Percentiles rank a stretch among this genome's conserved stretches.
Conservation (phyloP, 2,113 vertebrate genomes). For the Oophaga pumilio region DNA sequence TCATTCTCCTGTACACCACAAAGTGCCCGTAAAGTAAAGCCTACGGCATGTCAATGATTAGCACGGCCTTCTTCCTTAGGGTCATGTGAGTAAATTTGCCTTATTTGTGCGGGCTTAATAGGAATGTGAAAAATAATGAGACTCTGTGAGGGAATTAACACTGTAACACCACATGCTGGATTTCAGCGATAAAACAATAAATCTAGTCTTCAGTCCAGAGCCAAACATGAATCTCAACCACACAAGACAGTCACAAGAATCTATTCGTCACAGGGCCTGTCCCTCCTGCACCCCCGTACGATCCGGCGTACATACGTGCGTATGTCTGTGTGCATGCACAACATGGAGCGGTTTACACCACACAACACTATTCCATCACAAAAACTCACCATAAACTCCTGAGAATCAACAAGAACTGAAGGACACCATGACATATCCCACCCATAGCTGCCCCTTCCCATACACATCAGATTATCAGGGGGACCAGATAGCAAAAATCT, state of each 20-base stretch:
- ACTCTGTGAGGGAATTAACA: slow-evolving; percentile 10
- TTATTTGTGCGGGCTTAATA: background rate
- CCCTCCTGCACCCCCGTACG: background rate
- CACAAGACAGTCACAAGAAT: slow-evolving; percentile 49
- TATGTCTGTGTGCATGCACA: background rate
- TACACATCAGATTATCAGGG: background rate
- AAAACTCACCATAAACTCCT: no score
- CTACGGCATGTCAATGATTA: background rate
- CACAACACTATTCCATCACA: no score
- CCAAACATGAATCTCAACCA: slow-evolving; percentile 34
- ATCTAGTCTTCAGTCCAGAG: slow-evolving; percentile 22
- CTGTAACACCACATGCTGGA: background rate
- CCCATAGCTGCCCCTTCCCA: no score
- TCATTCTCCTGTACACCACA: background rate
- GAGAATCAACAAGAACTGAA: no score
- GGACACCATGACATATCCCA: background rate
- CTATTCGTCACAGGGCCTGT: slow-evolving; percentile 20
- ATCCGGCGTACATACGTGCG: background rate
- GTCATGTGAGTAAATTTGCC: background rate
- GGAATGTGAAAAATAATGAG: slow-evolving; percentile 23
- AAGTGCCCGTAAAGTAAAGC: background rate
- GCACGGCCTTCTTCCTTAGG: background rate
- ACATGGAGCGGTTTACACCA: no score
- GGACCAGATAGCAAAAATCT: no score
- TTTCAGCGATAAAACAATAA: slow-evolving; percentile 27